Evolutionary conservation across 1,140 invertebrate species (phyloP), one percentile per base, ranked within the genome.

Genomic region (Uloborus diversus): DNA sequence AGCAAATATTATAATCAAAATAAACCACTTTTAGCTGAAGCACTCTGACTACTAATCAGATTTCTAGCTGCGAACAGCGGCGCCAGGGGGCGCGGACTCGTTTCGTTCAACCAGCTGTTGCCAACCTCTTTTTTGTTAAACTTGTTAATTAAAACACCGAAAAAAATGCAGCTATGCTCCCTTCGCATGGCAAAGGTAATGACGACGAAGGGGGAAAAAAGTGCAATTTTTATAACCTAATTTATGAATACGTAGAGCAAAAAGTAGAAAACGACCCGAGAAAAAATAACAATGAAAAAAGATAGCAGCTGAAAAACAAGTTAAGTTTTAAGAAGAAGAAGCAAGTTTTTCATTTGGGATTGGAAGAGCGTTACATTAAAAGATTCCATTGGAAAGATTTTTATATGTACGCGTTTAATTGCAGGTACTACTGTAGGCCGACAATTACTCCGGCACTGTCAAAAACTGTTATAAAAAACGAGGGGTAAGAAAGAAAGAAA

Each of bases 141-240:
- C 71, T 75, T 75, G 71, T 75, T 75, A 75, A 75, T 75, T 75
- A 75, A 75, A 75, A 75, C 71, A 64, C 71, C 64, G 71, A 57
- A 75, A 64, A 75, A 73, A 25, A 51, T 30, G 53, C 51, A 42
- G 20, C 71, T 11, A 33, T 49, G 56, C 53, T 73, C n/a, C n/a
- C n/a, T 53, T 53, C 51, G 32, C 35, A 33, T 56, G 56, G 51
- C 27, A 28, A 75, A 64, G 71, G 71, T 64, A 75, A 59, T 73
- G 71, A 23, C 25, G 69, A 47, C n/a, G n/a, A n/a, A n/a, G n/a
- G n/a, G n/a, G n/a, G 35, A 57, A 75, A 75, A 71, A 75, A 75
- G 37, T 75, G 71, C 71, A 75, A 75, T 75, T 75, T 75, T 75
- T 75, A 75, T 75, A 75, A 75, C 71, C 71, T 75, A 75, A 75